Base-by-base conservation (phyloP, 2,797 vertebrate genomes). In the Halcyon leucocephala region DNA sequence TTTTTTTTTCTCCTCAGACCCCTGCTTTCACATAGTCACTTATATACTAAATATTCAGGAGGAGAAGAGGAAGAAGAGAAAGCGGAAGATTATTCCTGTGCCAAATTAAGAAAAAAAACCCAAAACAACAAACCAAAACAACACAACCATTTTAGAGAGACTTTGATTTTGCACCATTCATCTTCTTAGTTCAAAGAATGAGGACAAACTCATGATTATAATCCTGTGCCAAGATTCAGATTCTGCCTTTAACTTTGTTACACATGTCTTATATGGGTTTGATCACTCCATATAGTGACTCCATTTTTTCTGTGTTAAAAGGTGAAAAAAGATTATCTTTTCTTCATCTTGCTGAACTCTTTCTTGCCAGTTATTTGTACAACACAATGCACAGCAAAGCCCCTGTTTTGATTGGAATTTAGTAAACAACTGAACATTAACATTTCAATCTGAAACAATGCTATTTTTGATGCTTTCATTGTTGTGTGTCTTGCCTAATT, bases 401-500 rank as follows among this genome's bases (percentile, higher is more conserved):
- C 46, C 17, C 6, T 73, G 1, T 55, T 95, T 91, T 76, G 25
- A 4, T 62, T 82, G 37, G 33, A 90, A 82, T 72, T 84, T 62
- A 66, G 35, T 66, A 64, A 87, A 91, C 55, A 73, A 86, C 31
- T 42, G 58, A 76, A 48, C 25, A 51, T 21, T 48, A 94, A 78
- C 85, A 89, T 91, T 90, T 96, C 58, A 95, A 89, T 92, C 77
- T 69, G 31, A 95, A 82, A 58, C 29, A 55, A 85, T 95, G 90
- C 11, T 80, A 74, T 82, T 94, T 70, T 90, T 69, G 16, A 20
- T 87, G 42, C 5, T 89, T 44, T 85, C 48, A 87, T 62, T 95
- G 76, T 89, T 88, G 49, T 84, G 21, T 64, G 52, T 88, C 85
- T 96, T 94, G 65, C 28, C 51, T 90, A 90, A 92, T 77, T 95